Evolutionary conservation across 2,888 invertebrate species (phyloP).

Genomic region (Rambutsinella grinnellia): DNA sequence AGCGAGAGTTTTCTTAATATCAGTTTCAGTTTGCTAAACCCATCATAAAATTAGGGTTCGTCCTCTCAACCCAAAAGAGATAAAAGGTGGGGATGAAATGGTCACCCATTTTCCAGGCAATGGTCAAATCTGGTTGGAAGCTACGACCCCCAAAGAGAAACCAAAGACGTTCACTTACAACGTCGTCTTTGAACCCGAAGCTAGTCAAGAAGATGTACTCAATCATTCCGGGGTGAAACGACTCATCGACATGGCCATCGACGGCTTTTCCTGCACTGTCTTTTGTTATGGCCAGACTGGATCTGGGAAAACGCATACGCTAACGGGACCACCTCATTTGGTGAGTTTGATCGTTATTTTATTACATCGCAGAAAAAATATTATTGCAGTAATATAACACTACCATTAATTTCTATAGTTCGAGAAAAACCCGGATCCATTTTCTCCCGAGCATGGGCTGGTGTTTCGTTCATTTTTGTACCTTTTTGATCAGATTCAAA

Average conservation of each 20-base stretch:
- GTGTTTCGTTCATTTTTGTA: conserved; percentile 92
- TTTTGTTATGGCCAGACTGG: conserved; percentile 98
- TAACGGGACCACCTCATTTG: conserved; percentile 91
- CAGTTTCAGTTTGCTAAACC: not conserved
- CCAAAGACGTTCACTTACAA: conserved; percentile 93
- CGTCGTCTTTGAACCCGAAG: conserved; percentile 93
- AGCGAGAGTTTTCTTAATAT: conserved; percentile 58
- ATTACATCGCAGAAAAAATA: too few species aligned
- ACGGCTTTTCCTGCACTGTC: conserved; percentile 93
- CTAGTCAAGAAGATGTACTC: conserved; percentile 86
- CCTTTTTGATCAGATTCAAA: conserved; percentile 85
- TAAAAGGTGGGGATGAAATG: conserved; percentile 77
- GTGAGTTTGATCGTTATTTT: conserved; percentile 72
- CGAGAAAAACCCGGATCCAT: conserved; percentile 75
- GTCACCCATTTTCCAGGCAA: conserved; percentile 89
- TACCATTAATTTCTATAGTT: conserved; percentile 72
- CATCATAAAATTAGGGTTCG: conserved; percentile 73
- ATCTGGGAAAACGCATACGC: conserved; percentile 95
- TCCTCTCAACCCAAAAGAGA: conserved; percentile 83
- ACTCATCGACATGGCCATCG: conserved; percentile 93
- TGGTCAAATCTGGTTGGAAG: conserved; percentile 79
- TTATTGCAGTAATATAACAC: not conserved
- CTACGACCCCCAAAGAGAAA: conserved; percentile 72
- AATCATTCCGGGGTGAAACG: conserved; percentile 92
- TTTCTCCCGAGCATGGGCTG: conserved; percentile 84